Base-by-base conservation (phyloP, 2,888 invertebrate genomes). In the Papilio elwesi region DNA sequence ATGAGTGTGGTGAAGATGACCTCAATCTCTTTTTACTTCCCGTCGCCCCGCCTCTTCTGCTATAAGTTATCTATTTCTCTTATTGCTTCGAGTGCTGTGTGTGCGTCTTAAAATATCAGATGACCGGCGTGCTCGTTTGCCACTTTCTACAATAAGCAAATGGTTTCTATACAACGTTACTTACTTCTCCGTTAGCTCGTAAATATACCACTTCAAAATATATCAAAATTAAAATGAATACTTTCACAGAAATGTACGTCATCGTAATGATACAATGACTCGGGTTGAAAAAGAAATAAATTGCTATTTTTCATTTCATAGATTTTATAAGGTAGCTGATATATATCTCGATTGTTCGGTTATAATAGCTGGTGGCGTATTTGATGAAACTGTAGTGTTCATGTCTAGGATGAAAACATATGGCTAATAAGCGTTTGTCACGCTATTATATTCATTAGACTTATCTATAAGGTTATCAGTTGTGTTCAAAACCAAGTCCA, bases 301-400 rank as follows among this genome's bases (percentile, higher is more conserved):
- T 57, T 15, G 11, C 48, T 15, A 6, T 55, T 38, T 51, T 48
- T 51, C 16, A 59, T 71, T 71, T 16, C 53, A 69, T 71, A 75
- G 47, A 57, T 83, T 86, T 79, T 87, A 87, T 87, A 87, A 73
- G 48, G 63, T 48, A n/a, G 8, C 3, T 48, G 86, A 87, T 87
- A 83, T n/a, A 49, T 48, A 87, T 86, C 86, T 78, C 15, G 74
- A 77, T 78, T 80, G 80, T 81, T 51, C 26, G 62, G 43, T 65
- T 62, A 76, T 75, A 79, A 71, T 73, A 64, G 73, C 75, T 78
- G 78, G 79, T 74, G 38, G 11, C 73, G 73, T 73, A 15, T 26
- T 64, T 26, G 47, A 48, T 55, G 53, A 43, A 9, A 43, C 7
- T 4, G 15, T n/a, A 53, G 15, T 49, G 11, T 48, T 49, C 26